Conservation (phyloP, 2,888 invertebrate genomes). For the Hirtodrosophila histrioides region DNA sequence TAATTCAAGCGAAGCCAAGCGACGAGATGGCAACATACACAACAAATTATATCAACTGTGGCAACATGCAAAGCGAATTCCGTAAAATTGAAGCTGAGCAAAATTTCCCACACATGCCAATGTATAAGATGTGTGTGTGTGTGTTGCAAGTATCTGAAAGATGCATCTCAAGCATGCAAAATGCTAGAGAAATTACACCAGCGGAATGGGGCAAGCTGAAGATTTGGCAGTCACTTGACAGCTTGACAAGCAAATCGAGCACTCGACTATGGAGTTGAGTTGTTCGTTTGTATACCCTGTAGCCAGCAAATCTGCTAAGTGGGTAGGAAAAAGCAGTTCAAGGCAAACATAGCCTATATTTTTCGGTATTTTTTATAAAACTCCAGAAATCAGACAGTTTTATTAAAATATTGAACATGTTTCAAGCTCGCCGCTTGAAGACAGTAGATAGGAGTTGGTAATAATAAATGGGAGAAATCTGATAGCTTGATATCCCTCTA, state of each 20-base stretch:
- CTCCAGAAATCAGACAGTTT: no score
- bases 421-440: no score
- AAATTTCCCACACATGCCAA: conserved; percentile 75
- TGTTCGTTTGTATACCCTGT: conserved; percentile 30
- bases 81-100: conserved; percentile 36
- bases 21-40: conserved; percentile 5
- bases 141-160: conserved; percentile 65
- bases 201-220: conserved; percentile 12
- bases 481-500: no score
- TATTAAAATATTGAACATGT: no score
- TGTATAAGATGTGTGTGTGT: conserved; percentile 19
- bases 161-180: conserved; percentile 55
- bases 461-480: no score
- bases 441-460: no score
- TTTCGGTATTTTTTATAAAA: no score
- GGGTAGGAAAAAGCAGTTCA: not conserved
- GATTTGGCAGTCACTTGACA: conserved; percentile 46
- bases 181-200: conserved; percentile 50
- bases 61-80: conserved; percentile 43
- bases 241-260: conserved; percentile 43
- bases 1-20: conserved; percentile 34
- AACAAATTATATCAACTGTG: conserved; percentile 36
- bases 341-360: no score
- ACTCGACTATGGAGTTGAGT: conserved; percentile 5
- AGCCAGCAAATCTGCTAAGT: not conserved